Conservation (phyloP, 2,113 vertebrate species). For the Chlamydotis undulata region DNA sequence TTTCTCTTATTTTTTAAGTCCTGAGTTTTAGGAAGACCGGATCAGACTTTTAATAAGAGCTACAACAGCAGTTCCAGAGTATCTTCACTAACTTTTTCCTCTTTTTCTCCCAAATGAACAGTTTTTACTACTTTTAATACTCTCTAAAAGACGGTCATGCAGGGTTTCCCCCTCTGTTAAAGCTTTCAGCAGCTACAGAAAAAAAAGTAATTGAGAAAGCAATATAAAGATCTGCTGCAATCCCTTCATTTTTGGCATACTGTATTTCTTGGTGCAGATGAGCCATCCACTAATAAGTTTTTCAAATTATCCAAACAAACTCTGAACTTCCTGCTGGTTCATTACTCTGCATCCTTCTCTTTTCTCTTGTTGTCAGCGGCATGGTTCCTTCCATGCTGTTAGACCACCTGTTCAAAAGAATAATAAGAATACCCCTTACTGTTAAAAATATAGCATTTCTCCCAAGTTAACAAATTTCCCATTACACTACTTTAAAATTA, state of each 20-base stretch:
- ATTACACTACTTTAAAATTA: conserved; percentile 65
- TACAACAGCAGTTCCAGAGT: neutral
- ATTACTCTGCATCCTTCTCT: conserved; percentile 35
- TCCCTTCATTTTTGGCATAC: neutral
- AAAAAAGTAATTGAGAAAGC: neutral
- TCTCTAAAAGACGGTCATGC: neutral
- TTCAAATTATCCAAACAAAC: conserved; percentile 59
- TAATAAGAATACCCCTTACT: conserved; percentile 66
- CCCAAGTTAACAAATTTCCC: conserved; percentile 66
- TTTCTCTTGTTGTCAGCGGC: conserved; percentile 26
- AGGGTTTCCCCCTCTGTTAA: neutral
- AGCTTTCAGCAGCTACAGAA: neutral
- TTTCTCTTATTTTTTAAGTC: neutral
- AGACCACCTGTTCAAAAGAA: conserved; percentile 71
- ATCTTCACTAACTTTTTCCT: neutral
- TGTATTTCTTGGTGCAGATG: conserved; percentile 44
- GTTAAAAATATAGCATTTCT: conserved; percentile 65
- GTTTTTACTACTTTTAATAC: neutral
- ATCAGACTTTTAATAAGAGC: neutral
- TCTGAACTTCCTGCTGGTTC: conserved; percentile 58
- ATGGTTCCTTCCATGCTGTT: conserved; percentile 63
- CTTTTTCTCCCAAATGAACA: neutral
- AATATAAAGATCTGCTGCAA: neutral
- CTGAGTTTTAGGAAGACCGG: neutral
- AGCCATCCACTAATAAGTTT: conserved; percentile 50